phyloP scores from a whole-genome alignment of 2,797 vertebrate species.

The Chaetophractus vellerosus region DNA sequence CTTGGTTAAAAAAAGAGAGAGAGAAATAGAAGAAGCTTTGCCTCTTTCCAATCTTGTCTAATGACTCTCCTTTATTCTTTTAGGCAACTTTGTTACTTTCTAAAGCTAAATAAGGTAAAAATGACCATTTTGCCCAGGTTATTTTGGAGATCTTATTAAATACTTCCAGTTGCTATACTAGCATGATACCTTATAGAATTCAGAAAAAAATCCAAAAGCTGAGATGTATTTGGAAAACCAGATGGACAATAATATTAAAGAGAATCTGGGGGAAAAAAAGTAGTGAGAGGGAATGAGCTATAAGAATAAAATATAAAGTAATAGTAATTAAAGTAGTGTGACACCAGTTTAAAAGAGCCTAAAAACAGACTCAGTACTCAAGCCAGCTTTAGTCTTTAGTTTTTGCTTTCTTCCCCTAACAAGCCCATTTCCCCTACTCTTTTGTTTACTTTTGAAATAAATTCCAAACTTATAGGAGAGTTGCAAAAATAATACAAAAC shows the following conservation, averaged over 20 bases:
- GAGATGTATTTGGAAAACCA: not conserved
- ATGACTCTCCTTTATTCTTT: not conserved
- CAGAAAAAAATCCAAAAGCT: not conserved
- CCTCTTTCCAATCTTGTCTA: slow-evolving; percentile 11
- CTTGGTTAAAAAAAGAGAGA: not conserved
- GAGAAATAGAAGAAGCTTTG: not conserved
- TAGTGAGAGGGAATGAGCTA: too few relatives aligned
- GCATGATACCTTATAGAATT: not conserved
- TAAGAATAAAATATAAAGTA: too few relatives aligned
- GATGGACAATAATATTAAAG: not conserved
- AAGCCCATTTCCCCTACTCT: too few relatives aligned
- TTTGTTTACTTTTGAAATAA: too few relatives aligned
- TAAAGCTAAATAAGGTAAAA: not conserved
- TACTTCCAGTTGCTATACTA: not conserved
- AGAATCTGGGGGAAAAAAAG: slow-evolving; percentile 18
- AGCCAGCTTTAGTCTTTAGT: too few relatives aligned
- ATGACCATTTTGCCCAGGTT: not conserved
- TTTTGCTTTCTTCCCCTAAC: too few relatives aligned
- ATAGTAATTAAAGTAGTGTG: too few relatives aligned
- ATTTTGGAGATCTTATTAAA: slow-evolving; percentile 50
- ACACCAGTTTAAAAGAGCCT: too few relatives aligned
- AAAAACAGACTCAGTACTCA: too few relatives aligned
- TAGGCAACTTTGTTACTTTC: not conserved
- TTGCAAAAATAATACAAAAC: not conserved
- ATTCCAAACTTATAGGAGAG: too few relatives aligned